Evolutionary conservation across 2,113 vertebrate species (phyloP).

Genomic region (Mustela nigripes): DNA sequence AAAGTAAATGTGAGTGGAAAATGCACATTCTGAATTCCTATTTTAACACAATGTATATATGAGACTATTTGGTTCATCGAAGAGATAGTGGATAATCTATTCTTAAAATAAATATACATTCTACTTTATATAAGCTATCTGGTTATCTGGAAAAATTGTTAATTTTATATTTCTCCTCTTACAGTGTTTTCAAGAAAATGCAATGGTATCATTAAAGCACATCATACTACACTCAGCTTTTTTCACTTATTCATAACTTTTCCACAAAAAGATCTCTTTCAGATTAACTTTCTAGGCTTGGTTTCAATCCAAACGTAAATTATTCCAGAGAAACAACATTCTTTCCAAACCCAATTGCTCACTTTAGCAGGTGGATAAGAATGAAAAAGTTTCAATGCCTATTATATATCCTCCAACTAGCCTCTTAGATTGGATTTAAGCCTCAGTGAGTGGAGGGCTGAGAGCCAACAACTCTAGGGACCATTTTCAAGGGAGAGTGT

Average conservation of each 20-base stretch:
- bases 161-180: background rate
- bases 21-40: slow-evolving; percentile 35
- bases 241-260: slow-evolving; percentile 39
- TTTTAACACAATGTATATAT: background rate
- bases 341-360: background rate
- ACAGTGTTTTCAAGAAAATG: background rate
- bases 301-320: slow-evolving; percentile 48
- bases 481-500: background rate
- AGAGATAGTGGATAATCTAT: background rate
- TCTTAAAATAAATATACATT: background rate
- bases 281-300: slow-evolving; percentile 6
- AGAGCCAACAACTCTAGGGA: background rate
- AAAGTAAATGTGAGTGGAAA: background rate
- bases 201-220: background rate
- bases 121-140: background rate
- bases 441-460: background rate
- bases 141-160: slow-evolving; percentile 1
- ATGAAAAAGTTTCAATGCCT: background rate
- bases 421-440: background rate
- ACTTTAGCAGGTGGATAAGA: background rate
- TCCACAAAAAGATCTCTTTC: background rate
- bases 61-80: background rate
- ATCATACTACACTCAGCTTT: background rate
- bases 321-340: slow-evolving; percentile 16
- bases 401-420: background rate